Percentiles rank a stretch among this genome's conserved stretches.
Conservation (phyloP, 2,113 vertebrate species). For the Lampris incognitus region DNA sequence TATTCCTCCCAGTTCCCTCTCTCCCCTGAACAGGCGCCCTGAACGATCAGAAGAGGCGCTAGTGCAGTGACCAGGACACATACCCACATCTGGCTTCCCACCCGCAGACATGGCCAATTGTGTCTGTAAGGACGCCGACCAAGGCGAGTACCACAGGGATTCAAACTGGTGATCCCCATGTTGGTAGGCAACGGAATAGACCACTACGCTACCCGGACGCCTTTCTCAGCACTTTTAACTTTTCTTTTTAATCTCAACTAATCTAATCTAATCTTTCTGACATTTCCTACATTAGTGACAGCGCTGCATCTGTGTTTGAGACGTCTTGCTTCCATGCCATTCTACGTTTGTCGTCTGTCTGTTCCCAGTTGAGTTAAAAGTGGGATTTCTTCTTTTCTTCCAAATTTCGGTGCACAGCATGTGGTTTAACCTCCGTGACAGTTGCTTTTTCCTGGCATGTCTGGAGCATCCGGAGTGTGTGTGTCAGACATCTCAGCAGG, state of each 20-base stretch:
- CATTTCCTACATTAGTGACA: not conserved
- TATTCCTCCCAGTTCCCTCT: too few species aligned
- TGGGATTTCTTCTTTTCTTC: not conserved
- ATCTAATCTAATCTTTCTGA: not conserved
- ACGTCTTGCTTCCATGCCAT: not conserved
- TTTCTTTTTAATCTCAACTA: not conserved
- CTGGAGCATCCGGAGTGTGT: slow-evolving; percentile 7
- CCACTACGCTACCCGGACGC: too few species aligned
- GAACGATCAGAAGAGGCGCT: too few species aligned
- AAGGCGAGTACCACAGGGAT: too few species aligned
- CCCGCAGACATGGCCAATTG: too few species aligned
- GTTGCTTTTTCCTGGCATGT: not conserved
- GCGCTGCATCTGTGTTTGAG: not conserved
- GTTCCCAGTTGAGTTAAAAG: slow-evolving; percentile 2
- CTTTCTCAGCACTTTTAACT: too few species aligned
- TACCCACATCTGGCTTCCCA: too few species aligned
- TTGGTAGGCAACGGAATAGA: too few species aligned
- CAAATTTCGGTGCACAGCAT: not conserved
- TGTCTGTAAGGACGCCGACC: too few species aligned
- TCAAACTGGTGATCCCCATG: too few species aligned
- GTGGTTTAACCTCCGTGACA: slow-evolving; percentile 17
- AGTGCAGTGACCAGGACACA: too few species aligned
- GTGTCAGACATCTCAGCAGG: slow-evolving; percentile 29
- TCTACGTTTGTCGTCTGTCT: not conserved
- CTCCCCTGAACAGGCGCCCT: too few species aligned